These are phyloP conservation scores for Tamandua tetradactyla DNA, from an alignment of 2,797 vertebrate genomes.

Conservation along the genomic window DNA sequence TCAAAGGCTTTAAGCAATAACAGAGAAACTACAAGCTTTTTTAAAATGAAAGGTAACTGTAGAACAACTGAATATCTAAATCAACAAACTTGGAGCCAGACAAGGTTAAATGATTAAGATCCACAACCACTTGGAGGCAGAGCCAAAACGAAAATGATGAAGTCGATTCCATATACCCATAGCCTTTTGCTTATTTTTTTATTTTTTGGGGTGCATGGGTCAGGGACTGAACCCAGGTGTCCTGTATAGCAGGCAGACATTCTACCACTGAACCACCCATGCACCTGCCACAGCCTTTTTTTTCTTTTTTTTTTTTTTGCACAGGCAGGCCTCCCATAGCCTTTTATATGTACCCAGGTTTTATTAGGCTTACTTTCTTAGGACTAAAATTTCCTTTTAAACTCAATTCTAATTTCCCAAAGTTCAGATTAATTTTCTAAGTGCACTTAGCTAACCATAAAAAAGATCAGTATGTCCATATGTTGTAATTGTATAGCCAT, in stretches of 20 bases:
- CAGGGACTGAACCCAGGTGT: no score
- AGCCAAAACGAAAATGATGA: background rate
- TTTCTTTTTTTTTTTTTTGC: no score
- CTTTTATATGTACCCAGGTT: background rate
- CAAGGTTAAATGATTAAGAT: background rate
- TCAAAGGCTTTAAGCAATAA: background rate
- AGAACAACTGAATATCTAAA: slow-evolving; percentile 22
- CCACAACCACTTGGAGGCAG: background rate
- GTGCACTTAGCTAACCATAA: slow-evolving; percentile 12
- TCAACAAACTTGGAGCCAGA: background rate
- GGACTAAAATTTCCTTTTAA: slow-evolving; percentile 40
- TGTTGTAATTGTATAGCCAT: slow-evolving; percentile 12
- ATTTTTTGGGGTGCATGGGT: no score
- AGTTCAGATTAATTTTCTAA: slow-evolving; percentile 41
- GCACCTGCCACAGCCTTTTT: no score
- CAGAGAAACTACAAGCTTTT: slow-evolving; percentile 9
- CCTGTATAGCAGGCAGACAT: no score
- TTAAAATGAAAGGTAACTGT: background rate
- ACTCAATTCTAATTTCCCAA: slow-evolving; percentile 28
- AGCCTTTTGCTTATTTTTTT: no score
- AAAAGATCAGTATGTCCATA: background rate
- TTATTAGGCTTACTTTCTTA: background rate
- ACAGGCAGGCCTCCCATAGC: no score
- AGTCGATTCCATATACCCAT: background rate
- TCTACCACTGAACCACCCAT: no score